Conservation (phyloP, 2,113 vertebrate genomes). For the Aix galericulata region DNA sequence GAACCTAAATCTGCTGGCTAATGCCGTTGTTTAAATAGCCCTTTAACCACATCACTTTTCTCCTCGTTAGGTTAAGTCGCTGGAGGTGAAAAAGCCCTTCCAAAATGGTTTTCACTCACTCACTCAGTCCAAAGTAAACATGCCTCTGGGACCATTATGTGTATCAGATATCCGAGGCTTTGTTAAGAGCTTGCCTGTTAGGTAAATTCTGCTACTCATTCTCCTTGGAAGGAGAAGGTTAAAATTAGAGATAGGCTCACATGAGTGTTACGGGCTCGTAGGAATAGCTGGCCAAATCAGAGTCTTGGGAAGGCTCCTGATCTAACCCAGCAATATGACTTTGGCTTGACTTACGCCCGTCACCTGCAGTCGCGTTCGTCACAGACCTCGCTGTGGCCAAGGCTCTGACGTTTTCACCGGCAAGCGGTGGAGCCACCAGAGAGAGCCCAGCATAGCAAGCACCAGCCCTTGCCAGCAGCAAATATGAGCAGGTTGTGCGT, state of each 20-base stretch:
- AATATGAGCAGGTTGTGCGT: background rate
- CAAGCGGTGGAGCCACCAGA: background rate
- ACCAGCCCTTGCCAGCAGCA: fast-evolving
- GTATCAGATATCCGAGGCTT: conserved; percentile 68
- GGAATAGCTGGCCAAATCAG: background rate
- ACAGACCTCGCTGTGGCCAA: background rate
- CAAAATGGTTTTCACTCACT: conserved; percentile 71
- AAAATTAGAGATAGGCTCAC: background rate
- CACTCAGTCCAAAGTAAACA: conserved; percentile 72
- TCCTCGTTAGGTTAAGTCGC: conserved; percentile 61
- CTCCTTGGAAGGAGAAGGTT: conserved; percentile 17
- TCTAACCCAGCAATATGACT: background rate
- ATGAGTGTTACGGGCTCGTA: fast-evolving
- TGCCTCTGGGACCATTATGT: conserved; percentile 66
- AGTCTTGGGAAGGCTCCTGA: background rate
- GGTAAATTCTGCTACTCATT: conserved; percentile 46
- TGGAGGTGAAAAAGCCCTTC: conserved; percentile 67
- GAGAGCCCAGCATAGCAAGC: background rate
- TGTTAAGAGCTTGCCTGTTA: conserved; percentile 61
- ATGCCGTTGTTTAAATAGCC: conserved; percentile 51
- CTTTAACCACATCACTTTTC: conserved; percentile 71
- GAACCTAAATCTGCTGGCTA: conserved; percentile 33
- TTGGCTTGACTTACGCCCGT: background rate
- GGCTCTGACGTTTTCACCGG: background rate
- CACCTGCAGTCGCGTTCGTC: background rate